Evolutionary conservation across 2,113 vertebrate genomes (phyloP), one percentile per base, ranked within the genome.

Genomic region (Danionella cerebrum): DNA sequence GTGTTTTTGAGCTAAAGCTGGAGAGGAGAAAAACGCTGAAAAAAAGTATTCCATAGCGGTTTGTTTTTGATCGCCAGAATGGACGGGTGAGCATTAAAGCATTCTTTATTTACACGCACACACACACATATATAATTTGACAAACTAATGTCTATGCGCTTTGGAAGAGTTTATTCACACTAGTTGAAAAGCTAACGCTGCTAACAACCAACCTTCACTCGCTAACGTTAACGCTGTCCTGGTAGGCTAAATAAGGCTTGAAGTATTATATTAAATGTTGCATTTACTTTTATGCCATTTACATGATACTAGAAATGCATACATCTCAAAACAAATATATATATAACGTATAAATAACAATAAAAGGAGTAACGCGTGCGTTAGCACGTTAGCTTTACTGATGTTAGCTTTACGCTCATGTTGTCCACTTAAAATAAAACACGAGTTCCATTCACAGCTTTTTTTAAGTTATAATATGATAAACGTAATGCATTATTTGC

Each of bases 1-100:
- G n/a, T 70, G 48, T 67, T 39, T 77, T 39, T 67, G 59, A 76
- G 84, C 78, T 73, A 67, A 62, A 77, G 83, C 78, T 70, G 65
- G 24, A 14, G 85, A 82, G 83, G 76, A 80, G 58, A 36, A 71
- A 85, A 85, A 65, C 69, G 27, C 79, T 84, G 19, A 59, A 14
- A 33, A 8, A 9, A 5, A 57, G 18, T 48, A 14, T 35, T 33
- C 59, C n/a, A n/a, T n/a, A 19, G 14, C 58, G 39, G 58, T 38
- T 64, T 64, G 78, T 76, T 86, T 84, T 80, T 82, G 18, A 48
- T 22, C 60, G n/a, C 29, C 83, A 86, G 88, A 85, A 93, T 93
- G 91, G 91, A 93, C 89, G 90, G 90, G 91, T 92, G 86, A 69
- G 89, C n/a, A 36, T 36, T 22, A 22, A 33, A 22, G 10, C 44